Percentiles rank a stretch among this genome's conserved stretches.
Evolutionary conservation across 2,113 vertebrate genomes (phyloP).

Genomic region (Etia nguti): DNA sequence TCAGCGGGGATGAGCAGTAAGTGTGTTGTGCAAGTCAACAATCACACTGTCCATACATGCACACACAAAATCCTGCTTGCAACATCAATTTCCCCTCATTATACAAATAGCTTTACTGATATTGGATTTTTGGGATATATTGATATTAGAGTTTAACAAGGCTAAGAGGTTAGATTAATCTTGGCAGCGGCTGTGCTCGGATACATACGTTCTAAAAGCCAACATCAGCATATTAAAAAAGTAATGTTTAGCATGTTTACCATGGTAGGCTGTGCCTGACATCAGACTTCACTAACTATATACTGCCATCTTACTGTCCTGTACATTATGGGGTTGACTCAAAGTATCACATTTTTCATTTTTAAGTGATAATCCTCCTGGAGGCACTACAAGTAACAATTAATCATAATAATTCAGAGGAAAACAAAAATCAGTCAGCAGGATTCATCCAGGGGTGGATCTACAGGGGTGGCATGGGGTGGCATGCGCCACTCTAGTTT

Average conservation of each 20-base stretch:
- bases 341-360: too few species aligned
- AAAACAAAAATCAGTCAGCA: not conserved
- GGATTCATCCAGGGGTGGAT: not conserved
- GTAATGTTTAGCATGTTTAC: not conserved
- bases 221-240: not conserved
- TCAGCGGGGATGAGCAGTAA: not conserved
- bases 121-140: not conserved
- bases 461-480: not conserved
- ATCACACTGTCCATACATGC: not conserved
- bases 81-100: not conserved
- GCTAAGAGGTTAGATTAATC: not conserved
- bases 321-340: not conserved
- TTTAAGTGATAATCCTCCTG: not conserved
- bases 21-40: not conserved
- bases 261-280: not conserved
- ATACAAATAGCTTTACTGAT: not conserved
- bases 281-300: not conserved
- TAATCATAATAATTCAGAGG: not conserved
- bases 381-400: not conserved
- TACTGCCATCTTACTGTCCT: not conserved
- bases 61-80: not conserved
- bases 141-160: not conserved
- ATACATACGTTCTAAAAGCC: not conserved
- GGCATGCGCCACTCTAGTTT: not conserved
- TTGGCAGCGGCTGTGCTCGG: fast-evolving